Evolutionary conservation across 1,140 invertebrate genomes (phyloP).

Genomic region (Sipha flava): DNA sequence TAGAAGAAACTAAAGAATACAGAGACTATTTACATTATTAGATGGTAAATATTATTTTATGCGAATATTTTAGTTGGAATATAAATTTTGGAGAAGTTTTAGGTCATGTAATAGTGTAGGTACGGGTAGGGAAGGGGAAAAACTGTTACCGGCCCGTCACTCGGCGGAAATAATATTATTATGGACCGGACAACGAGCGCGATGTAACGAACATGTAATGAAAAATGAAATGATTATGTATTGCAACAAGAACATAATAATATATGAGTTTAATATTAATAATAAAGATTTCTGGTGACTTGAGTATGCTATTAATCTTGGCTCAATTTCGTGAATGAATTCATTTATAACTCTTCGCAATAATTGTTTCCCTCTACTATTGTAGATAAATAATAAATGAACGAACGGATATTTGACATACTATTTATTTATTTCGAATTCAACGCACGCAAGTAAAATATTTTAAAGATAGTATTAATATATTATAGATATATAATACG

Average conservation of each 20-base stretch:
- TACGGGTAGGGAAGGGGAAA: background rate
- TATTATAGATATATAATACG: too few species aligned
- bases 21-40: constrained; percentile 10
- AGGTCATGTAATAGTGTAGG: background rate
- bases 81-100: background rate
- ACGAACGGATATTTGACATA: background rate
- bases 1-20: too few species aligned
- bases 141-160: background rate
- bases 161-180: background rate
- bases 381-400: background rate
- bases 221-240: constrained; percentile 19
- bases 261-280: background rate
- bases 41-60: constrained; percentile 25
- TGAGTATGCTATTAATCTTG: constrained; percentile 1
- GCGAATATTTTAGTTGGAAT: background rate
- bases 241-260: background rate
- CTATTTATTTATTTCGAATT: too few species aligned
- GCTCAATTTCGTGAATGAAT: background rate
- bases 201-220: background rate
- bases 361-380: background rate
- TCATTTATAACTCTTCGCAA: background rate
- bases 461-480: too few species aligned
- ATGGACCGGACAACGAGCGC: background rate
- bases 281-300: background rate
- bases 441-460: too few species aligned